Evolutionary conservation across 1,140 invertebrate species (phyloP).

Genomic region (Battus philenor): DNA sequence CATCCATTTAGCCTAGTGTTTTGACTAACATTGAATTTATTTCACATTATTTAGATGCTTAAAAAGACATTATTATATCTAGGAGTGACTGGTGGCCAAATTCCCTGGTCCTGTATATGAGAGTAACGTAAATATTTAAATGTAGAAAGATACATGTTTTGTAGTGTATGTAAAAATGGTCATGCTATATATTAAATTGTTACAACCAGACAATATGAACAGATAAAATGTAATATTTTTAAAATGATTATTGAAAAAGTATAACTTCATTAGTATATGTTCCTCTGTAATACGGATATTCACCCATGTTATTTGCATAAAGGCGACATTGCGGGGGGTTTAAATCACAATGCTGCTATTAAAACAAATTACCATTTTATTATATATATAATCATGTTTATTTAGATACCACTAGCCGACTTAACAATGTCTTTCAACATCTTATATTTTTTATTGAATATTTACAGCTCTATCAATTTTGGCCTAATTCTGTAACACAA

Average conservation of each 20-base stretch:
- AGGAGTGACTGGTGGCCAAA: constrained; percentile 21
- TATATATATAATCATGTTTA: too few species aligned
- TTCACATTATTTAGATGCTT: constrained; percentile 36
- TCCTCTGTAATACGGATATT: constrained; percentile 21
- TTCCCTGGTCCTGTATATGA: constrained; percentile 44
- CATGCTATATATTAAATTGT: constrained; percentile 42
- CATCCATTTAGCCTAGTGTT: neutral
- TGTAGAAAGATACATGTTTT: constrained; percentile 28
- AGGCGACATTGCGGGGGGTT: constrained; percentile 15
- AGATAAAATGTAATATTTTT: constrained; percentile 27
- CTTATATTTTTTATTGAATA: neutral
- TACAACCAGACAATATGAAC: constrained; percentile 46
- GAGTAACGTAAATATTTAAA: constrained; percentile 37
- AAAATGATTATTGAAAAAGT: constrained; percentile 29
- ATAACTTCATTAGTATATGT: constrained; percentile 34
- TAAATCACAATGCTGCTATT: too few species aligned
- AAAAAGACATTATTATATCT: constrained; percentile 39
- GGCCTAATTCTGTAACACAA: constrained; percentile 15
- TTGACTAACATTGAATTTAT: constrained; percentile 15
- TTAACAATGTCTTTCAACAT: constrained; percentile 1
- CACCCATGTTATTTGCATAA: constrained; percentile 24
- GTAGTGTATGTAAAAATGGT: constrained; percentile 31
- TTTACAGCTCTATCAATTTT: constrained; percentile 7
- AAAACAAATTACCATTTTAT: neutral
- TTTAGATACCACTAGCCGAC: too few species aligned